These are phyloP conservation scores for Lagopus muta DNA, from an alignment of 2,113 vertebrate genomes.

Conservation along the genomic window DNA sequence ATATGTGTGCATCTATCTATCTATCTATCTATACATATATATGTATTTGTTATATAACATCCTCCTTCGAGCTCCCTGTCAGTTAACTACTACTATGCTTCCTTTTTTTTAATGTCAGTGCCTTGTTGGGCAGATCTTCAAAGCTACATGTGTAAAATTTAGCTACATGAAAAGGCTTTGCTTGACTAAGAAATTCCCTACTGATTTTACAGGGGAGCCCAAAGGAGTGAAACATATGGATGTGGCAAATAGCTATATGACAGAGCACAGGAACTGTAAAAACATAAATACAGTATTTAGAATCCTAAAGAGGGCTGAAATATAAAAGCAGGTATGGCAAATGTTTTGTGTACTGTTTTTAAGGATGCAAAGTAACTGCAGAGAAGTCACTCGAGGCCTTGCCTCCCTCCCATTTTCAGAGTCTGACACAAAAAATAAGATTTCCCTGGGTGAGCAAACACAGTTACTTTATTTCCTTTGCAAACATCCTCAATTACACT, in stretches of 20 bases:
- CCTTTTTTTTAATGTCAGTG: neutral
- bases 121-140: neutral
- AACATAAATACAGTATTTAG: neutral
- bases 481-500: neutral
- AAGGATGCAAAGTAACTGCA: neutral
- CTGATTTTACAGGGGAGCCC: neutral
- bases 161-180: neutral
- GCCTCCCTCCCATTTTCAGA: neutral
- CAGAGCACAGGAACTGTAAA: neutral
- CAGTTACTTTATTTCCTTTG: neutral
- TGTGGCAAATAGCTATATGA: neutral
- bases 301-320: neutral
- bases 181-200: neutral
- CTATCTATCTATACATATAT: neutral
- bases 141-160: neutral
- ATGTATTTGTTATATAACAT: neutral
- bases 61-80: neutral
- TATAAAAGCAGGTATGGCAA: neutral
- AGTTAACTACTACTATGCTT: neutral
- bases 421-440: neutral
- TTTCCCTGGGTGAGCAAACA: constrained; percentile 22
- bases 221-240: neutral
- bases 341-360: neutral
- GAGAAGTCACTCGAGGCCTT: neutral
- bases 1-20: too few relatives aligned